These are phyloP conservation scores for Eulemur mongoz DNA, from an alignment of 2,797 vertebrate genomes.

Conservation along the genomic window DNA sequence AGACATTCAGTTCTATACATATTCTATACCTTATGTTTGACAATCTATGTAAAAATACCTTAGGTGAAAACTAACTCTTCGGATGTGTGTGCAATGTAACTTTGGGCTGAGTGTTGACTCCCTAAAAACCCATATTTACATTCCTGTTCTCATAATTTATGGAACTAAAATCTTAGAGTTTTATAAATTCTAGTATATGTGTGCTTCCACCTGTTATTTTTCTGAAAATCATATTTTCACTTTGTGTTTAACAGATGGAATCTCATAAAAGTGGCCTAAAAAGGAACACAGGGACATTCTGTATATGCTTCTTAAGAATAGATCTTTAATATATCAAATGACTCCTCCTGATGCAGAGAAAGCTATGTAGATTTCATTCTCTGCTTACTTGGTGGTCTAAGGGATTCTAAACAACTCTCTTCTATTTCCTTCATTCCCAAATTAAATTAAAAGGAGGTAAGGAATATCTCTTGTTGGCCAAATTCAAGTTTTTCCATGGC, in stretches of 20 bases:
- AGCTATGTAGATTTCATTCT: conserved; percentile 17
- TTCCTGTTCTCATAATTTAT: not conserved
- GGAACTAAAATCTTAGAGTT: conserved; percentile 29
- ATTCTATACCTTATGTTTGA: not conserved
- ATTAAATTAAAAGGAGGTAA: conserved; percentile 44
- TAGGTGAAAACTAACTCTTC: not conserved
- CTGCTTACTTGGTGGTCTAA: not conserved
- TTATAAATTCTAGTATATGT: not conserved
- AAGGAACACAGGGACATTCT: conserved; percentile 3
- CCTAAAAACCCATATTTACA: not conserved
- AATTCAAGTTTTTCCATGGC: conserved; percentile 3
- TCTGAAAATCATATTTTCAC: conserved; percentile 39
- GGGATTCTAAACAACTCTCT: not conserved
- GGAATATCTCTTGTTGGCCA: not conserved
- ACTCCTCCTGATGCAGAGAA: not conserved
- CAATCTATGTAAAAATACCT: not conserved
- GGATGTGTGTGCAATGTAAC: not conserved
- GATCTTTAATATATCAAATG: not conserved
- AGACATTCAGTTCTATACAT: not conserved
- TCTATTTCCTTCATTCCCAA: conserved; percentile 1
- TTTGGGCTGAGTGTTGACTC: not conserved
- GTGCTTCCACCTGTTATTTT: conserved; percentile 27
- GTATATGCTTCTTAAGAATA: conserved; percentile 12
- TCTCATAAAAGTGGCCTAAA: conserved; percentile 28
- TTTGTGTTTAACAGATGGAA: conserved; percentile 42